Evolutionary conservation across 2,888 invertebrate genomes (phyloP).

Genomic region (Zaprionus obscuricornis): DNA sequence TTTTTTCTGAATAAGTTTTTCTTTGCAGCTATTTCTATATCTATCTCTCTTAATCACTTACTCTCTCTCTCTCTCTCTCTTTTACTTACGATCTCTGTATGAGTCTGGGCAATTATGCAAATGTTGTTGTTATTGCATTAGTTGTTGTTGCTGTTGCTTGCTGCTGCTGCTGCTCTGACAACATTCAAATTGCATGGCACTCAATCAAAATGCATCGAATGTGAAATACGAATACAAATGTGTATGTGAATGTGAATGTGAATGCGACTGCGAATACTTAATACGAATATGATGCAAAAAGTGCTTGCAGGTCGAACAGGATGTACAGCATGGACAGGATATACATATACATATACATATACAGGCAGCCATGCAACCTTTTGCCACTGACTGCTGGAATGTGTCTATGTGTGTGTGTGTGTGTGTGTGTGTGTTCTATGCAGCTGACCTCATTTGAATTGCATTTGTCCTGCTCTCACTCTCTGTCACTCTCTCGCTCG

Average conservation of each 20-base stretch:
- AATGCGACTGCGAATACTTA: too few relatives aligned
- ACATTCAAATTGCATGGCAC: constrained; percentile 57
- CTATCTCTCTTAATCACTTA: background rate
- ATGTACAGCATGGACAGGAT: constrained; percentile 9
- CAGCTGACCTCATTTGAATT: constrained; percentile 60
- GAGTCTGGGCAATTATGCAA: constrained; percentile 61
- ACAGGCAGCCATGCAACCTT: too few relatives aligned
- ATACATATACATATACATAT: too few relatives aligned
- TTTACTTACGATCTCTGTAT: background rate
- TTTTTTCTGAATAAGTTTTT: too few relatives aligned
- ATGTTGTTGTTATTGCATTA: constrained; percentile 40
- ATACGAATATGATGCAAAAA: constrained; percentile 34
- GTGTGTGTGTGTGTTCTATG: background rate
- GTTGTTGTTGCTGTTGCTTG: constrained; percentile 13
- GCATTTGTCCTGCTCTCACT: constrained; percentile 47
- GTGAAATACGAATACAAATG: too few relatives aligned
- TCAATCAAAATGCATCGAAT: constrained; percentile 71
- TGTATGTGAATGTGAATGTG: too few relatives aligned
- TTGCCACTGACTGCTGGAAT: too few relatives aligned
- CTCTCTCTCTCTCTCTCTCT: background rate
- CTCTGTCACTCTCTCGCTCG: too few relatives aligned
- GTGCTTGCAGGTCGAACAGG: constrained; percentile 15
- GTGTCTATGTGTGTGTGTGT: constrained; percentile 3
- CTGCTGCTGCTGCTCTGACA: constrained; percentile 41
- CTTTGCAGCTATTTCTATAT: background rate